Percentiles rank a stretch among this genome's conserved stretches.
Conservation (phyloP, 2,797 vertebrate genomes). For the Pseudochromis fuscus region DNA sequence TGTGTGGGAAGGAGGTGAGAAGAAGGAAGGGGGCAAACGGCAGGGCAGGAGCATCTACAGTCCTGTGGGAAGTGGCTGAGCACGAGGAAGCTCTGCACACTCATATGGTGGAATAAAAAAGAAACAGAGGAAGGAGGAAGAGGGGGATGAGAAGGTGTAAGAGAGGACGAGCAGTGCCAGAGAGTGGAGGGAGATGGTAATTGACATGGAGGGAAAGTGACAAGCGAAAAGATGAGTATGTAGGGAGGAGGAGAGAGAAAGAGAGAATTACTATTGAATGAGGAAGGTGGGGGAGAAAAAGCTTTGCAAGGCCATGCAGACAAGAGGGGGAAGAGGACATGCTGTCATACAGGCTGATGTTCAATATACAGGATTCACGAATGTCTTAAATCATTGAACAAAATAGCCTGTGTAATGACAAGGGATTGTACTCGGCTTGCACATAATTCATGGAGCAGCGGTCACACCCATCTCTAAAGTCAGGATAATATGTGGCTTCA, state of each 20-base stretch:
- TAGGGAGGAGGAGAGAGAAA: conserved; percentile 63
- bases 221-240: conserved; percentile 75
- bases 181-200: conserved; percentile 59
- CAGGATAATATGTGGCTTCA: conserved; percentile 20
- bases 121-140: conserved; percentile 25
- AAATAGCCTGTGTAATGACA: conserved; percentile 70
- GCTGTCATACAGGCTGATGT: conserved; percentile 57
- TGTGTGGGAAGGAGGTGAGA: conserved; percentile 44
- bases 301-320: conserved; percentile 43
- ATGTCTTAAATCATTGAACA: conserved; percentile 76
- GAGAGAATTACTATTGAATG: conserved; percentile 74
- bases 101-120: conserved; percentile 40
- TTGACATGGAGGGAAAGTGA: conserved; percentile 81
- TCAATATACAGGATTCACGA: conserved; percentile 41
- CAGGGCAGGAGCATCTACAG: conserved; percentile 20
- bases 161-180: conserved; percentile 38
- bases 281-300: conserved; percentile 32
- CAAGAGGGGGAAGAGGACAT: conserved; percentile 46
- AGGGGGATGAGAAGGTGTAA: conserved; percentile 50
- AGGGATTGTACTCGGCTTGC: conserved; percentile 51
- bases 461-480: conserved; percentile 35
- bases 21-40: conserved; percentile 25
- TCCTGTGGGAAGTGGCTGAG: conserved; percentile 43
- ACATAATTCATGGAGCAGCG: conserved; percentile 61
- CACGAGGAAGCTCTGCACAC: conserved; percentile 11